Base-by-base conservation (phyloP, 1,140 invertebrate species). In the Propsilocerus akamusi region DNA sequence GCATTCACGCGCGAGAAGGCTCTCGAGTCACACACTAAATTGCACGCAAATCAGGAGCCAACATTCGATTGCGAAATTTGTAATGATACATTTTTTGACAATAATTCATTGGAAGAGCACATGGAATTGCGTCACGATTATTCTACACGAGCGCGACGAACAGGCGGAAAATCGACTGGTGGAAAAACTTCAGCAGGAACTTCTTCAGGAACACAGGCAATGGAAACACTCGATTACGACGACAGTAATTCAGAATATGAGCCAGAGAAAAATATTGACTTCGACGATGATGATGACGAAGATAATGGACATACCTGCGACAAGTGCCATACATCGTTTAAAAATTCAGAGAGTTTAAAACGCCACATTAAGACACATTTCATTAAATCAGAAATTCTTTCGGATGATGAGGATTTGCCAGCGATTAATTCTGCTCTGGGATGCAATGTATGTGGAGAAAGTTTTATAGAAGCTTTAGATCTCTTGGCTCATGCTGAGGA, bases 1-100 rank as follows among this genome's bases (percentile, higher is more conserved):
- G 77, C 77, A 7, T 87, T 86, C 66, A 82, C 81, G 0, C 70
- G 83, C 25, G 81, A 86, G 59, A 87, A 86, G 58, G 83, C 84
- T 3, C 60, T 86, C 1, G 75, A 77, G 17, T 84, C 83, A 1
- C 83, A 86, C 60, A 62, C 71, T 1, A 58, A 53, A 51, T 64
- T 69, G 56, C 61, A 41, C 22, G 34, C n/a, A 20, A 10, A 41
- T 17, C 5, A 17, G 14, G 34, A 41, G 14, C 34, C n/a, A 5
- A 20, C 34, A 41, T 17, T 17, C 22, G 34, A 41, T 20, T 41
- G 34, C 22, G 34, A 41, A 41, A 20, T 41, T 20, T 41, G 34
- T 41, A 20, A 20, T 17, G 34, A 41, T 41, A 8, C 34, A 17
- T 41, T 41, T 20, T 41, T 41, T 41, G 34, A 41, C 10, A 41